Conservation (phyloP, 1,140 invertebrate species). For the Chlorops oryzae region DNA sequence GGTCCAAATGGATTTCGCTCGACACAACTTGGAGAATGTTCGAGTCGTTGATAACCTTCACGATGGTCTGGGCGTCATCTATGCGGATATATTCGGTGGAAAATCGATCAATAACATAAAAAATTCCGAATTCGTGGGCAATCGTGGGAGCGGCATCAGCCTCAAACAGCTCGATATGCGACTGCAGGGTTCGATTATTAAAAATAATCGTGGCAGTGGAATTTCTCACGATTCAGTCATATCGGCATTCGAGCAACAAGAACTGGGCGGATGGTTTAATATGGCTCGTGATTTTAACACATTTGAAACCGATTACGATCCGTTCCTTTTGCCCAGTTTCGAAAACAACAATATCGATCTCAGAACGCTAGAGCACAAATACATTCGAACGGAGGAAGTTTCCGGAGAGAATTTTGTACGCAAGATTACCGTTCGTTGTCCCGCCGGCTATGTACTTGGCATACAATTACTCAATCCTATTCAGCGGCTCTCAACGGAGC, state of each 20-base stretch:
- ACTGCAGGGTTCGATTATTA: slow-evolving; percentile 68
- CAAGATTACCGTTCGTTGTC: slow-evolving; percentile 58
- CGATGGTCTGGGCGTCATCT: slow-evolving; percentile 81
- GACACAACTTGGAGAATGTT: slow-evolving; percentile 82
- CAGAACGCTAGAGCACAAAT: slow-evolving; percentile 67
- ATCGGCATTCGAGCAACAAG: slow-evolving; percentile 75
- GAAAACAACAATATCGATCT: slow-evolving; percentile 60
- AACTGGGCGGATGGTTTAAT: slow-evolving; percentile 87
- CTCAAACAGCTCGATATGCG: slow-evolving; percentile 81
- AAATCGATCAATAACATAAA: slow-evolving; percentile 79
- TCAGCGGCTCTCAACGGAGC: slow-evolving; percentile 77
- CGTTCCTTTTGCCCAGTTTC: slow-evolving; percentile 60
- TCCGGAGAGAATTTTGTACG: slow-evolving; percentile 54
- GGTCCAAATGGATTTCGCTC: slow-evolving; percentile 92
- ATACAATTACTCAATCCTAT: slow-evolving; percentile 83
- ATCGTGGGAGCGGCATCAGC: slow-evolving; percentile 81
- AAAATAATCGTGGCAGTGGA: slow-evolving; percentile 81
- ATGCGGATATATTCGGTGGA: slow-evolving; percentile 80
- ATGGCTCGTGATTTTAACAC: slow-evolving; percentile 58
- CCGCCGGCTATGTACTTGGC: slow-evolving; percentile 70
- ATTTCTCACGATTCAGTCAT: slow-evolving; percentile 89
- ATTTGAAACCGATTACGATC: slow-evolving; percentile 62
- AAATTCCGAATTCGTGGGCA: slow-evolving; percentile 82
- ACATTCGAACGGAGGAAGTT: slow-evolving; percentile 65
- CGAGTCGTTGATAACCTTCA: slow-evolving; percentile 74